These are phyloP conservation scores for Urophycis tenuis DNA, from an alignment of 2,797 vertebrate species.

Conservation along the genomic window DNA sequence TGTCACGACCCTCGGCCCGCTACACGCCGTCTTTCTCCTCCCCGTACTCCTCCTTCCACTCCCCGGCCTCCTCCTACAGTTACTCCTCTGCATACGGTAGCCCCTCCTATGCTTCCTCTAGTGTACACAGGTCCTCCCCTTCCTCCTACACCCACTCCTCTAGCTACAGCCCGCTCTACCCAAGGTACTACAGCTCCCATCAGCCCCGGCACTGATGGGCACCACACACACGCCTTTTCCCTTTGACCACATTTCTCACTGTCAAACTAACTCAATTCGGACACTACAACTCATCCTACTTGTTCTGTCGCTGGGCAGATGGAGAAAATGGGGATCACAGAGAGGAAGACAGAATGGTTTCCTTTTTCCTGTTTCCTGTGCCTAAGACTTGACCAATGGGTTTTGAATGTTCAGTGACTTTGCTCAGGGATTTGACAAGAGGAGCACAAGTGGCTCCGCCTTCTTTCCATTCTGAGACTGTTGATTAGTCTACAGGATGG, in stretches of 20 bases:
- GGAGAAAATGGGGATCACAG: slow-evolving; percentile 67
- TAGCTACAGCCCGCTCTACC: slow-evolving; percentile 63
- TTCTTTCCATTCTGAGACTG: slow-evolving; percentile 57
- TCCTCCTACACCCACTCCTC: slow-evolving; percentile 53
- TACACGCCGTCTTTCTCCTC: slow-evolving; percentile 29
- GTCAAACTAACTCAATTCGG: not conserved
- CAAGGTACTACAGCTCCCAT: slow-evolving; percentile 72
- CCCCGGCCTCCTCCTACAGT: slow-evolving; percentile 33
- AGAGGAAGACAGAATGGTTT: slow-evolving; percentile 76
- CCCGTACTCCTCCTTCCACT: slow-evolving; percentile 8
- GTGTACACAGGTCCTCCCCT: slow-evolving; percentile 45
- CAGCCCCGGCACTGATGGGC: slow-evolving; percentile 75
- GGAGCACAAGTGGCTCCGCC: slow-evolving; percentile 64
- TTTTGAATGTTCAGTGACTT: slow-evolving; percentile 64
- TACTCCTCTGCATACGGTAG: slow-evolving; percentile 44
- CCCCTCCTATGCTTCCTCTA: slow-evolving; percentile 29
- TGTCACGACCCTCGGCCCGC: slow-evolving; percentile 48
- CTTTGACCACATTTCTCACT: not conserved
- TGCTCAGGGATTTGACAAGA: slow-evolving; percentile 72
- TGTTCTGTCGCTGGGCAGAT: slow-evolving; percentile 22
- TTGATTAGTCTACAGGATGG: slow-evolving; percentile 54
- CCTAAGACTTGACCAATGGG: slow-evolving; percentile 50
- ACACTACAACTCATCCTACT: slow-evolving; percentile 27
- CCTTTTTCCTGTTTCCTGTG: slow-evolving; percentile 57
- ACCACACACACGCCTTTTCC: slow-evolving; percentile 20